phyloP scores from a whole-genome alignment of 2,113 vertebrate species.

The Drymodes brunneopygia region DNA sequence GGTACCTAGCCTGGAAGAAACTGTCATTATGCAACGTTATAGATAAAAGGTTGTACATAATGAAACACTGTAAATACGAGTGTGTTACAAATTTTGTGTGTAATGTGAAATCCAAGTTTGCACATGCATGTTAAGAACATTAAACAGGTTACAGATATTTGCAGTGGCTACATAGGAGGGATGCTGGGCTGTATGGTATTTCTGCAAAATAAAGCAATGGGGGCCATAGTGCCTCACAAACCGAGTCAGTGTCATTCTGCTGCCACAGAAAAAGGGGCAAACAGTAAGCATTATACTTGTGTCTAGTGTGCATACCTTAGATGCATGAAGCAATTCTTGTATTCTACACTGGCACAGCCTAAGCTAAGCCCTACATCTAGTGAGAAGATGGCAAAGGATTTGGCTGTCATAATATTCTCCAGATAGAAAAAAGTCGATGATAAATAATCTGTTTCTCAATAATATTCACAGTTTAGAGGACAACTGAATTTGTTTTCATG shows the following conservation, averaged over 20 bases:
- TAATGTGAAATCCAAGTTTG: background rate
- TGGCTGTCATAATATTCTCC: background rate
- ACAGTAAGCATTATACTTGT: background rate
- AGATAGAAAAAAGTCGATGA: background rate
- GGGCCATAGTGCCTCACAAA: background rate
- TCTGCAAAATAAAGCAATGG: background rate
- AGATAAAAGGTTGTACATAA: no score
- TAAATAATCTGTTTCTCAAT: background rate
- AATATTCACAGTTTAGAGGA: background rate
- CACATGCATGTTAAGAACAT: background rate
- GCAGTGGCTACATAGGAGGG: background rate
- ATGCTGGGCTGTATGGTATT: background rate
- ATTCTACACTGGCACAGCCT: background rate
- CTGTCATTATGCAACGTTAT: background rate
- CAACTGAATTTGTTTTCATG: background rate
- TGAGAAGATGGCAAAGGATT: background rate
- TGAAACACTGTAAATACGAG: background rate
- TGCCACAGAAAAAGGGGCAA: background rate
- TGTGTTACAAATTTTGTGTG: background rate
- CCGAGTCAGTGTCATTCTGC: background rate
- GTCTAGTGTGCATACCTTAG: background rate
- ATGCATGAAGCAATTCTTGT: background rate
- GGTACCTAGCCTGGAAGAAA: background rate
- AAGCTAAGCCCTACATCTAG: background rate
- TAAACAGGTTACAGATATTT: background rate